Conservation (phyloP, 2,888 invertebrate genomes). For the Adineta ricciae region DNA sequence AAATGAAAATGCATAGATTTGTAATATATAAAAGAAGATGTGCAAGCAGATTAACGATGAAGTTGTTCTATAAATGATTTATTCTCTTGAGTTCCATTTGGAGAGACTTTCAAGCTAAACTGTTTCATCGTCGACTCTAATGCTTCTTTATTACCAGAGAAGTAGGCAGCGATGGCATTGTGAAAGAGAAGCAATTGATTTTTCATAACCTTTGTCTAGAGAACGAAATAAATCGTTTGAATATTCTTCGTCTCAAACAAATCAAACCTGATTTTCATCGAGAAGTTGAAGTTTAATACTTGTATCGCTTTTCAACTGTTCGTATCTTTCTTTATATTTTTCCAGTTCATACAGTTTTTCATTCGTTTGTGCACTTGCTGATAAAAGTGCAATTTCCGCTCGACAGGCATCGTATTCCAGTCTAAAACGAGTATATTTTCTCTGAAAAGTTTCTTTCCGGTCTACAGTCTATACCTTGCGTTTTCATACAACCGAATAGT, state of each 20-base stretch:
- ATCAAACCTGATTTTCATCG: slow-evolving; percentile 79
- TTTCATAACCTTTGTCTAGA: slow-evolving; percentile 94
- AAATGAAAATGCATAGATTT: slow-evolving; percentile 11
- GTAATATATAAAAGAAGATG: neutral
- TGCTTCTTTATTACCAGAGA: slow-evolving; percentile 85
- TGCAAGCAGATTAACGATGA: slow-evolving; percentile 21
- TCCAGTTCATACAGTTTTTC: slow-evolving; percentile 69
- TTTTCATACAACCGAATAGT: slow-evolving; percentile 68
- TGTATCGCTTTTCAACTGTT: slow-evolving; percentile 81
- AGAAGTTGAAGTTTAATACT: slow-evolving; percentile 86
- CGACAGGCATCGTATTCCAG: slow-evolving; percentile 96
- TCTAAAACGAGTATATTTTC: slow-evolving; percentile 46
- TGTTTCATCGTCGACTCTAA: slow-evolving; percentile 84
- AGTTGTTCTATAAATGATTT: slow-evolving; percentile 31
- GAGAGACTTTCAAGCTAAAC: slow-evolving; percentile 70
- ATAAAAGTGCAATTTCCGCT: slow-evolving; percentile 76
- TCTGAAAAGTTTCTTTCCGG: no score
- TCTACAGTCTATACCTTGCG: slow-evolving; percentile 56
- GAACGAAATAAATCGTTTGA: neutral
- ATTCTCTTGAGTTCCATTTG: neutral
- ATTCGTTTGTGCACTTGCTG: slow-evolving; percentile 46
- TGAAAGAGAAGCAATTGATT: slow-evolving; percentile 88
- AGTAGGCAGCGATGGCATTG: slow-evolving; percentile 90
- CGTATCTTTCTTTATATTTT: slow-evolving; percentile 76
- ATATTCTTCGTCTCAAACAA: neutral